Base-by-base conservation (phyloP, 1,140 invertebrate species). In the Carposina sasakii region DNA sequence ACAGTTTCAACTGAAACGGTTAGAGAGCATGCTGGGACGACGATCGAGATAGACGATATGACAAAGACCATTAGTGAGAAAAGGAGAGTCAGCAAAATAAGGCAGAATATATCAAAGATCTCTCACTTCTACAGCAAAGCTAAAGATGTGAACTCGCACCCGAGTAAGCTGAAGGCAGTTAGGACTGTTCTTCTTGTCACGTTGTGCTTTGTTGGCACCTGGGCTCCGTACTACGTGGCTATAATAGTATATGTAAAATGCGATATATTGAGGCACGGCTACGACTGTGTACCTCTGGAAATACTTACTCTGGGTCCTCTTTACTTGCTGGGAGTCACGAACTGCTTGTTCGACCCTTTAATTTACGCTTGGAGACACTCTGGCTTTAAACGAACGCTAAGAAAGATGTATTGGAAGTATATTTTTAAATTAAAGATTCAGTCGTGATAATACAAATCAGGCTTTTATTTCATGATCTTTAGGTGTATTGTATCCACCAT, bases 281-380 rank as follows among this genome's bases (percentile, higher is more conserved):
- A 67, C 33, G 61, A 59, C 30, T 67, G 64, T 45, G 28, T 67
- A 20, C 64, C 64, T 19, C 26, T 67, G 44, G 64, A 67, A 46
- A 30, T 64, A 31, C 45, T 67, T 33, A 67, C 64, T 12, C 40
- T 64, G 30, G 64, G 64, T 6, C 64, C 64, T 1, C 40, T 67
- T 19, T 67, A 63, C 48, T 49, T 67, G 34, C 50, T 67, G 26
- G 61, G 64, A 12, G 58, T 52, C 17, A 57, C 58, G 31, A 67
- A 64, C 41, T 61, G 64, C 34, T 13, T 67, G n/a, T 61, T 52
- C 22, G 64, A 67, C 33, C 64, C 64, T 16, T 17, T 67, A 9
- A 67, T 67, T 24, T 67, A 67, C 22, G 64, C 64, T 9, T 67
- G 64, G 64, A 54, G 64, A 26, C 64, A 67, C 54, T 63, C 64